Evolutionary conservation across 2,113 vertebrate species (phyloP), one percentile per base, ranked within the genome.

Genomic region (Heterocephalus glaber): DNA sequence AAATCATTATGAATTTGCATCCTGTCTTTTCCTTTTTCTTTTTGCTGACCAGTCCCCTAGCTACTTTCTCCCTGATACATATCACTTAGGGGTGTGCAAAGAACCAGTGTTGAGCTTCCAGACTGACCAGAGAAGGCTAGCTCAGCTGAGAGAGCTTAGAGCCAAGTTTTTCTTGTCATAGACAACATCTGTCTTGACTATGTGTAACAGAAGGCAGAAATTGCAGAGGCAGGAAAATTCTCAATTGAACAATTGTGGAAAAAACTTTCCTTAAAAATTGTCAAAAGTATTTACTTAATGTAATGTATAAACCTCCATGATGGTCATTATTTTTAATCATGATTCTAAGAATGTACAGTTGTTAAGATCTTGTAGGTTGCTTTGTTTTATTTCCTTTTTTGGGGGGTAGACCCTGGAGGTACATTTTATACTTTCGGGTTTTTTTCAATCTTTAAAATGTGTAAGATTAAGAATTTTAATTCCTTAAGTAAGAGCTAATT

Each of bases 81-180:
- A 97, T 97, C 98, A 98, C 98, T 99, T 98, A 95, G 98, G 98
- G 98, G 98, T 99, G 98, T 99, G 98, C 98, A 99, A 99, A 99
- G 98, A 99, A 88, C 95, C 98, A 3, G 95, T 98, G 90, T 95
- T 98, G 0, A 98, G 97, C 70, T 98, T 98, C 95, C 97, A 54
- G 83, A 81, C 96, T n/a, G 98, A 98, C 79, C 98, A 98, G 44
- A 98, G 98, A 95, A 98, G 98, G 61, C 60, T 98, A 35, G 97
- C 98, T 91, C 98, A 98, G 2, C 96, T 99, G 65, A 97, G 97
- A 92, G 98, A 99, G 96, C 98, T 99, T 2, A 98, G 98, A 97
- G 98, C 99, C 97, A 98, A 98, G 66, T 99, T 99, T 94, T 99
- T 99, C 95, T 98, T 99, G 87, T 99, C 99, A 4, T 99, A 99